Evolutionary conservation across 1,140 invertebrate genomes (phyloP).

Genomic region (Neoseiulus cucumeris): DNA sequence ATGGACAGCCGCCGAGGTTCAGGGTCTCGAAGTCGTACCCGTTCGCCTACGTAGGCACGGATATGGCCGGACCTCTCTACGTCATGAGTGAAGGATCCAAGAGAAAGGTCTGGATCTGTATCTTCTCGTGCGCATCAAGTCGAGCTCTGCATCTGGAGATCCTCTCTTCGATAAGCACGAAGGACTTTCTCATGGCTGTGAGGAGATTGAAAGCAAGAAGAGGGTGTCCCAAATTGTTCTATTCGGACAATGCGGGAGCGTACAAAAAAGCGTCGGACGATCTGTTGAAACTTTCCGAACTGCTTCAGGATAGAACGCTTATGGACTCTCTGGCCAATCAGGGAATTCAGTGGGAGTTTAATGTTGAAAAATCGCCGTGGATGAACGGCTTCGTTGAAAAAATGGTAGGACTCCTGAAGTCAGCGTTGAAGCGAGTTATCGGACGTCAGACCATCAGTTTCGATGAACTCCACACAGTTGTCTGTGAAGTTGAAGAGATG

Average conservation of each 20-base stretch:
- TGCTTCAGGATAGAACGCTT: neutral
- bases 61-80: no score
- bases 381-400: constrained; percentile 12
- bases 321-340: neutral
- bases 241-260: constrained; percentile 11
- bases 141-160: constrained; percentile 12
- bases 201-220: constrained; percentile 9
- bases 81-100: no score
- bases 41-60: no score
- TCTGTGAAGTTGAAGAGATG: neutral
- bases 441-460: neutral
- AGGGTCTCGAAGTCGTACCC: no score
- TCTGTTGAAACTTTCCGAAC: neutral
- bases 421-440: neutral
- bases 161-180: neutral
- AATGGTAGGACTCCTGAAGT: constrained; percentile 2
- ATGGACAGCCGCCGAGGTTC: no score
- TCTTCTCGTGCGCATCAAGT: constrained; percentile 6
- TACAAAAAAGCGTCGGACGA: neutral
- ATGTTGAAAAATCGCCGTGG: neutral
- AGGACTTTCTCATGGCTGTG: constrained; percentile 6
- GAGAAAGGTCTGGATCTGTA: neutral
- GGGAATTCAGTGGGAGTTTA: constrained; percentile 11
- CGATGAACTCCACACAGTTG: constrained; percentile 10
- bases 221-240: neutral